Percentiles rank a stretch among this genome's conserved stretches.
phyloP scores from a whole-genome alignment of 2,113 vertebrate species.

The Gorsachius goisagi region DNA sequence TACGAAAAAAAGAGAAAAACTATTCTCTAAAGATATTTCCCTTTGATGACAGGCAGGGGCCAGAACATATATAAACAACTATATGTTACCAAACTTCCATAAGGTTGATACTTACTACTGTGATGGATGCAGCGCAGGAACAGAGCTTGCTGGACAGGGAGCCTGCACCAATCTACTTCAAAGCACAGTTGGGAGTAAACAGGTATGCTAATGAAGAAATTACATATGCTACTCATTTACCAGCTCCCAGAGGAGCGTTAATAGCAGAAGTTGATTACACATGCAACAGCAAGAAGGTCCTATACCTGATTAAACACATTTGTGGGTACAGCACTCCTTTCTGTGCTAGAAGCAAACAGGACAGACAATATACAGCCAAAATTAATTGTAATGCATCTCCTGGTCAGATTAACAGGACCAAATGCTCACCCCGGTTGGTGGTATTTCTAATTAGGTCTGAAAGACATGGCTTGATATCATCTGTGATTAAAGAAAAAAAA shows the following conservation, averaged over 20 bases:
- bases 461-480: not conserved
- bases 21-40: not conserved
- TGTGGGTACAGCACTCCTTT: not conserved
- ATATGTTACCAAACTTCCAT: not conserved
- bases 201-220: slow-evolving; percentile 32
- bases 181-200: not conserved
- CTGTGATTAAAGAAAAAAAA: not conserved
- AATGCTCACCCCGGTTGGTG: not conserved
- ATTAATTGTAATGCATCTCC: not conserved
- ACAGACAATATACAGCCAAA: not conserved
- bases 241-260: slow-evolving; percentile 20
- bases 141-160: not conserved
- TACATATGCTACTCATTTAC: slow-evolving; percentile 26
- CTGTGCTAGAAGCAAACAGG: not conserved
- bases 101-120: not conserved
- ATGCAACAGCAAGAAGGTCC: not conserved
- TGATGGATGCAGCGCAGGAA: not conserved
- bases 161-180: not conserved
- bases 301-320: not conserved
- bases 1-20: not conserved
- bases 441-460: not conserved
- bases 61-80: not conserved
- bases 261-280: slow-evolving; percentile 21
- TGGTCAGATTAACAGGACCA: not conserved
- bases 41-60: not conserved